Evolutionary conservation across 2,888 invertebrate genomes (phyloP).

Genomic region (Dichetophora obliterata): DNA sequence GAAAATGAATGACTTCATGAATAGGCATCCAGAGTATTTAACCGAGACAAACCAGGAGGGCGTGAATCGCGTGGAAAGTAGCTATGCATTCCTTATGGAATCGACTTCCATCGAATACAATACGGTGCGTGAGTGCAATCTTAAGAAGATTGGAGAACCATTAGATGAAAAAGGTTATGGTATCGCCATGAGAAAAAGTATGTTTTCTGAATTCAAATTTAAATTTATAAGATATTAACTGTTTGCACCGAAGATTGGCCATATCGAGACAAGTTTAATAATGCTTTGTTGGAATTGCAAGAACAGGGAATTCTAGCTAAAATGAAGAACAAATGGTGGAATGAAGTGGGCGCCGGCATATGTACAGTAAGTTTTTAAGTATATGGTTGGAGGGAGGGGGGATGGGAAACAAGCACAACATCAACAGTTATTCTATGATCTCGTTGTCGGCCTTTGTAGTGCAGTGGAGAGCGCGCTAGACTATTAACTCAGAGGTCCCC

Average conservation of each 20-base stretch:
- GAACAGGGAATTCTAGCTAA: slow-evolving; percentile 83
- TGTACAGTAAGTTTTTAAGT: slow-evolving; percentile 22
- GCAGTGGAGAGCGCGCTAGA: too few relatives aligned
- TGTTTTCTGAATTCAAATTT: background rate
- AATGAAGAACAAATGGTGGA: slow-evolving; percentile 92
- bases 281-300: slow-evolving; percentile 85
- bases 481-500: too few relatives aligned
- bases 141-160: slow-evolving; percentile 74
- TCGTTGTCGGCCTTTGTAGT: too few relatives aligned
- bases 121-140: slow-evolving; percentile 76
- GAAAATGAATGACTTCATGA: slow-evolving; percentile 87
- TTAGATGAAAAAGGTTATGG: slow-evolving; percentile 82
- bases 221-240: background rate
- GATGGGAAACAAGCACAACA: too few relatives aligned
- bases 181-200: slow-evolving; percentile 79
- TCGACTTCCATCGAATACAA: slow-evolving; percentile 83
- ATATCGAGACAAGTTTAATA: slow-evolving; percentile 82
- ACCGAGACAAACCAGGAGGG: slow-evolving; percentile 73
- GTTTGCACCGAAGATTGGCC: slow-evolving; percentile 60
- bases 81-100: slow-evolving; percentile 85
- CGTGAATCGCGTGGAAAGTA: slow-evolving; percentile 69
- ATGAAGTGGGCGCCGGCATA: slow-evolving; percentile 82
- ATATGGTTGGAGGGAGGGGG: too few relatives aligned
- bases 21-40: slow-evolving; percentile 73
- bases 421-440: too few relatives aligned